A percentile compares a stretch with the other conserved stretches of the same genome.
Conservation (phyloP, 1,140 invertebrate species). For the Plutomurus gul region DNA sequence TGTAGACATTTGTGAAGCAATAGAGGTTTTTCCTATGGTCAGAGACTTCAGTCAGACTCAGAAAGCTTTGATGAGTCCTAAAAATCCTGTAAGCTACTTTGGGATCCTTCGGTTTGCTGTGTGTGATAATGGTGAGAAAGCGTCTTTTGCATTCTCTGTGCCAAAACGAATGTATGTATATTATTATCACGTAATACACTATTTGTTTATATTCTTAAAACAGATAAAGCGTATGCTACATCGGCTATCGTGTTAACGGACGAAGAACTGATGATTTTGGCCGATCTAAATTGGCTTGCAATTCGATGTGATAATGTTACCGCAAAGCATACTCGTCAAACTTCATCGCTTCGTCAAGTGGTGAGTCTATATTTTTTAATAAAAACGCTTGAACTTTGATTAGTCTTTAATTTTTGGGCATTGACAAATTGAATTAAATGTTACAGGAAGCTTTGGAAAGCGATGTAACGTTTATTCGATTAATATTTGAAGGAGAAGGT, state of each 20-base stretch:
- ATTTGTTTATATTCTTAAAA: not conserved
- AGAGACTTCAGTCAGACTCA: constrained; percentile 50
- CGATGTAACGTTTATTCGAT: constrained; percentile 37
- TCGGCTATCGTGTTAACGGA: constrained; percentile 47
- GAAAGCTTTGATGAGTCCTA: constrained; percentile 46
- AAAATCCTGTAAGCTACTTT: constrained; percentile 46
- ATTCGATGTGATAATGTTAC: constrained; percentile 21
- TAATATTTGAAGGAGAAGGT: constrained; percentile 38
- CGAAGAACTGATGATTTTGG: constrained; percentile 42
- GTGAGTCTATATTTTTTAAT: constrained; percentile 30
- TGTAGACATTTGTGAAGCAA: constrained; percentile 40
- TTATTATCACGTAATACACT: not conserved
- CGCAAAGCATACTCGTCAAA: constrained; percentile 8
- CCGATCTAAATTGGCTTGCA: constrained; percentile 45
- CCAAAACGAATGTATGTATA: not conserved
- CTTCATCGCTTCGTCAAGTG: constrained; percentile 46
- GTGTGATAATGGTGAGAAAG: constrained; percentile 43
- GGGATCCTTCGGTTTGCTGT: constrained; percentile 44
- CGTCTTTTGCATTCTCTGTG: not conserved
- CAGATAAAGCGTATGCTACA: constrained; percentile 45
- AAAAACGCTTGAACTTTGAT: not conserved
- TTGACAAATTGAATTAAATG: not conserved
- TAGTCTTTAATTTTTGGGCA: not conserved
- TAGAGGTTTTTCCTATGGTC: constrained; percentile 47
- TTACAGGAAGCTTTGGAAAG: constrained; percentile 48